These are phyloP conservation scores for Pituophis catenifer DNA, from an alignment of 2,113 vertebrate species.

Conservation along the genomic window DNA sequence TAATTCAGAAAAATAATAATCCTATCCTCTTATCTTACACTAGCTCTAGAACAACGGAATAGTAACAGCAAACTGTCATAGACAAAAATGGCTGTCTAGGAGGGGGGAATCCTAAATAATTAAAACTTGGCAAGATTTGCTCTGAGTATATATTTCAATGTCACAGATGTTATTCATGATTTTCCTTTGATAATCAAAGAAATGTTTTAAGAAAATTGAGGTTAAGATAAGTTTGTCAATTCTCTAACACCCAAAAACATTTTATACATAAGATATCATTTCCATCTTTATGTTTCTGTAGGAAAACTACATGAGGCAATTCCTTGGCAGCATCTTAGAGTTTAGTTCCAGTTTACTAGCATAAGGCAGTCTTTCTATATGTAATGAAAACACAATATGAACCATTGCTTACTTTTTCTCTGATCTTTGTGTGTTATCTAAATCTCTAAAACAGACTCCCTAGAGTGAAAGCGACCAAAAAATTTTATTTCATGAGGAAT, in stretches of 20 bases:
- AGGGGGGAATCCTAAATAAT: not conserved
- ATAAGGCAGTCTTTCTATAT: not conserved
- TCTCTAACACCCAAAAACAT: conserved; percentile 5
- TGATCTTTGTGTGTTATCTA: conserved; percentile 12
- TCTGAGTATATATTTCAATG: not conserved
- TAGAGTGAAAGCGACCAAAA: conserved; percentile 26
- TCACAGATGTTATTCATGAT: not conserved
- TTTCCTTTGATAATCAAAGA: not conserved
- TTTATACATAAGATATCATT: conserved; percentile 5
- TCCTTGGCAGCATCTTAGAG: conserved; percentile 27
- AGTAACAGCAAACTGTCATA: not conserved
- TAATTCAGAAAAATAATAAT: not conserved
- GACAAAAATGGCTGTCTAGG: not conserved
- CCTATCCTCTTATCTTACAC: not conserved
- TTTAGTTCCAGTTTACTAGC: conserved; percentile 35
- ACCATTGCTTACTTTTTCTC: conserved; percentile 28
- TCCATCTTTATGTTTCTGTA: not conserved
- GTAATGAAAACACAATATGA: conserved; percentile 10
- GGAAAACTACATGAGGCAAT: conserved; percentile 18
- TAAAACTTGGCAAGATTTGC: not conserved
- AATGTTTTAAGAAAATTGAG: not conserved
- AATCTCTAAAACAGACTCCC: conserved; percentile 1
- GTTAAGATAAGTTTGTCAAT: not conserved
- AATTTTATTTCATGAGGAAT: not conserved
- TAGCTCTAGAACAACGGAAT: not conserved